Conservation (phyloP, 2,797 vertebrate species). For the Hybognathus amarus region DNA sequence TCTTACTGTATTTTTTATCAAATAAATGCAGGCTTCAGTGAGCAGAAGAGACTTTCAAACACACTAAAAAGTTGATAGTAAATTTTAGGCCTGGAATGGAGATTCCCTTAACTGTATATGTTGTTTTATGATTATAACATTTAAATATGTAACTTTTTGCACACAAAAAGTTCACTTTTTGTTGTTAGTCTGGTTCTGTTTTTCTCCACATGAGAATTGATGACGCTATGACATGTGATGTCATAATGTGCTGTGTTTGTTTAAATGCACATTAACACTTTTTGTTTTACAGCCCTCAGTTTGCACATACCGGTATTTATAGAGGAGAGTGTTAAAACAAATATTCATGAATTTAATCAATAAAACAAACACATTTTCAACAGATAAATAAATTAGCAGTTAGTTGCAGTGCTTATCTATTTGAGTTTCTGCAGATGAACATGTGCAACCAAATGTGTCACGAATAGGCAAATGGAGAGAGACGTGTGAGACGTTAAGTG, state of each 20-base stretch:
- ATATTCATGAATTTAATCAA: not conserved
- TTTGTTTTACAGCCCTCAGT: not conserved
- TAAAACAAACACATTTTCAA: not conserved
- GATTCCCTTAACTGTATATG: not conserved
- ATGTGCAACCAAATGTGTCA: constrained; percentile 21
- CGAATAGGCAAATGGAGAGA: constrained; percentile 23
- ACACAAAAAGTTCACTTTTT: not conserved
- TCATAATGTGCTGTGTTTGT: not conserved
- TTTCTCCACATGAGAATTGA: not conserved
- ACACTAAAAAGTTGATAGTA: not conserved
- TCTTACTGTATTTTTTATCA: not conserved
- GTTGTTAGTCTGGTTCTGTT: not conserved
- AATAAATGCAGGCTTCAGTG: not conserved
- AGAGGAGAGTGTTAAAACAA: not conserved
- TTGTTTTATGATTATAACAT: not conserved
- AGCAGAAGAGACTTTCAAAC: not conserved
- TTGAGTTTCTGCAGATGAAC: not conserved
- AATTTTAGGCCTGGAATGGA: not conserved
- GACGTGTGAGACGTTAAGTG: constrained; percentile 3
- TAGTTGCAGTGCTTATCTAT: not conserved
- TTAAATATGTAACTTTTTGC: not conserved
- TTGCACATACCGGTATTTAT: not conserved
- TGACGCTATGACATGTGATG: not conserved
- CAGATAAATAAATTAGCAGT: not conserved
- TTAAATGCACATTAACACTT: not conserved